Evolutionary conservation across 2,888 invertebrate genomes (phyloP).

Genomic region (Catonia carolina): DNA sequence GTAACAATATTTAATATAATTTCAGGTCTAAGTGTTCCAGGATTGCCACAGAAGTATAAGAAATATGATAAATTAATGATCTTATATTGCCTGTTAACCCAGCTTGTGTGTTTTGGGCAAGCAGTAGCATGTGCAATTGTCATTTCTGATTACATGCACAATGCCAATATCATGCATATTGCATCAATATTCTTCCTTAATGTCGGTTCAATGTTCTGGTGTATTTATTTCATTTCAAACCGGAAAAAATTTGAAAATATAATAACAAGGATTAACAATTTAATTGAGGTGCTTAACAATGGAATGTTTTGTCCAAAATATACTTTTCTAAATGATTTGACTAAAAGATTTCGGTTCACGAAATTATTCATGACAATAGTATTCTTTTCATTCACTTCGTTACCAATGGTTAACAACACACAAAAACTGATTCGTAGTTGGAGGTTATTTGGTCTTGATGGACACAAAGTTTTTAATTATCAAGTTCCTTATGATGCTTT

Average conservation of each 20-base stretch:
- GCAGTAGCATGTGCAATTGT: not conserved
- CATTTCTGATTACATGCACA: not conserved
- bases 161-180: not conserved
- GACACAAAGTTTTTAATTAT: not conserved
- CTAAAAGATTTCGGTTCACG: not conserved
- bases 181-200: not conserved
- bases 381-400: not conserved
- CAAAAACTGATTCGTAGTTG: slow-evolving; percentile 1
- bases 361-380: not conserved
- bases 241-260: not conserved
- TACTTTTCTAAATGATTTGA: not conserved
- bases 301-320: too few species aligned
- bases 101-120: not conserved
- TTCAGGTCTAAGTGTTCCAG: not conserved
- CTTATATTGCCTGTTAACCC: not conserved
- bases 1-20: not conserved
- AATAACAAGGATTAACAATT: not conserved
- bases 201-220: not conserved
- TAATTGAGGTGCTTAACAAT: not conserved
- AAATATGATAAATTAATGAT: not conserved
- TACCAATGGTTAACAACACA: slow-evolving; percentile 4
- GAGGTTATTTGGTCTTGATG: slow-evolving; percentile 1
- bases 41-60: not conserved
- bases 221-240: not conserved
- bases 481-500: slow-evolving; percentile 2